Evolutionary conservation across 1,140 invertebrate genomes (phyloP), one percentile per base, ranked within the genome.

Genomic region (Mya arenaria): DNA sequence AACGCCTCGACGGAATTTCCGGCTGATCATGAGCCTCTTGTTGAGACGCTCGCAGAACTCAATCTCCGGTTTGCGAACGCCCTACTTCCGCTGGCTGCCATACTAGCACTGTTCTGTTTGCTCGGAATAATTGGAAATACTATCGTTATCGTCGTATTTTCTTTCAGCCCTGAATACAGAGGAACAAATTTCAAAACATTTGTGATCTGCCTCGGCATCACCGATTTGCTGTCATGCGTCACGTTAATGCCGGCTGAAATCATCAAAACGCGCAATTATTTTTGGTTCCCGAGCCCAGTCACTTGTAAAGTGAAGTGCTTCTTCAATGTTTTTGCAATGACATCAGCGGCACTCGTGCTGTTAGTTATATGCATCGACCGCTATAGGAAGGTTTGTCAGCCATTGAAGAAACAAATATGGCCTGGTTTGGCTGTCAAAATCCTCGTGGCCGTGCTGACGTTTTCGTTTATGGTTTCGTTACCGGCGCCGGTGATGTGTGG

Each of bases 401-500:
- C 78, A 30, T 17, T 81, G 1, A 71, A 81, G 30, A 62, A 44
- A n/a, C 65, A 81, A 52, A 62, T 81, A 48, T 48, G 56, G 23
- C 56, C 68, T 19, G 10, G n/a, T 28, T 37, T 81, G 8, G 56
- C 56, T 3, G 19, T 34, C 0, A 71, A 63, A 25, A 34, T 81
- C 0, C 25, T 62, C 17, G 13, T 60, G 19, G 78, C 34, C 25
- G 37, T 69, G 15, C 28, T 60, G 3, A 10, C 72, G 2, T 4
- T 72, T 4, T 81, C 78, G 4, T 0, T 81, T 36, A 1, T 81
- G 37, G 48, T 81, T 2, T 48, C 78, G 19, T 4, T 72, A 6
- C 78, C 78, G 19, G 66, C 78, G n/a, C 56, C 60, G 63, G 48
- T 63, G 3, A 71, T 81, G 66, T 81, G 78, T 62, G 78, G 78